A percentile compares a stretch with the other conserved stretches of the same genome.
Evolutionary conservation across 1,140 invertebrate genomes (phyloP).

Genomic region (Drosophila ercepeae): DNA sequence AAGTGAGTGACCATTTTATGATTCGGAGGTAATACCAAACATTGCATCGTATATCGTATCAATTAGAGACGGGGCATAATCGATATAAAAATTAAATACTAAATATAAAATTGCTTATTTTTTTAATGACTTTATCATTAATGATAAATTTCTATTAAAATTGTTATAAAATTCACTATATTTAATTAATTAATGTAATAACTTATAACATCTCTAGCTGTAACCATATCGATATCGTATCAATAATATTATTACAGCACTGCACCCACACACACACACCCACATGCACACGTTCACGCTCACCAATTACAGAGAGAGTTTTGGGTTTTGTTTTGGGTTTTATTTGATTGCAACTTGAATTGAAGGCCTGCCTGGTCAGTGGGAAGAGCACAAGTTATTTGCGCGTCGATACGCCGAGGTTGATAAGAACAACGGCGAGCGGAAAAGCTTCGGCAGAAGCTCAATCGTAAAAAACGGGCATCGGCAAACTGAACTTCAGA

Average conservation of each 20-base stretch:
- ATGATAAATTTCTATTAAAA: too few species aligned
- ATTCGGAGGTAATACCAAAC: neutral
- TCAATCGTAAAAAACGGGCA: constrained; percentile 6
- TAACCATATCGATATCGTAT: neutral
- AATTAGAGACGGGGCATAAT: neutral
- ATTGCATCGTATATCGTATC: neutral
- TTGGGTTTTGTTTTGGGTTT: constrained; percentile 56
- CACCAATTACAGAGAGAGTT: constrained; percentile 44
- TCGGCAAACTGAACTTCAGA: constrained; percentile 49
- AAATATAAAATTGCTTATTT: too few species aligned
- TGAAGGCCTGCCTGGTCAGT: constrained; percentile 6
- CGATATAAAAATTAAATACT: neutral
- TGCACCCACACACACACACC: neutral
- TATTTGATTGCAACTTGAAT: constrained; percentile 44
- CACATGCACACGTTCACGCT: constrained; percentile 17
- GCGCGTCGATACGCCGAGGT: constrained; percentile 22
- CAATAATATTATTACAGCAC: constrained; percentile 22
- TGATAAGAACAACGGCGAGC: constrained; percentile 33
- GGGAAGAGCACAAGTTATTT: constrained; percentile 7
- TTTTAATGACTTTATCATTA: too few species aligned
- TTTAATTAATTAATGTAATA: too few species aligned
- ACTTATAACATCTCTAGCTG: neutral
- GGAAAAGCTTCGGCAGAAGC: constrained; percentile 36
- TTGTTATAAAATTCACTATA: too few species aligned
- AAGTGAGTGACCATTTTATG: constrained; percentile 32